Evolutionary conservation across 2,113 vertebrate species (phyloP).

Genomic region (Trematocara zebra): DNA sequence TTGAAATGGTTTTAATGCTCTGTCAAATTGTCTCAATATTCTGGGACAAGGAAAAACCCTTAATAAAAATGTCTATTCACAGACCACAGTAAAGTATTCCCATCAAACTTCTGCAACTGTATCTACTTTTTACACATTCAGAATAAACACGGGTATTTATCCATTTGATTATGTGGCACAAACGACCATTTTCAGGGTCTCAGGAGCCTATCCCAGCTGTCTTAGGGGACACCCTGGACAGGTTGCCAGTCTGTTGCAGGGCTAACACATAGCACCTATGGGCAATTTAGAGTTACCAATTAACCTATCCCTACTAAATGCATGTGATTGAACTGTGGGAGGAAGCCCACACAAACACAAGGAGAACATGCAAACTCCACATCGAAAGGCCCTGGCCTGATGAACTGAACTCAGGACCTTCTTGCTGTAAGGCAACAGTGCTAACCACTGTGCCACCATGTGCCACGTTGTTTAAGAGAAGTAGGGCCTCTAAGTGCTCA

Average conservation of each 20-base stretch:
- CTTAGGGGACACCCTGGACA: not conserved
- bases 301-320: not conserved
- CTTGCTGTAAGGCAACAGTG: not conserved
- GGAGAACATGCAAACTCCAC: not conserved
- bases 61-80: not conserved
- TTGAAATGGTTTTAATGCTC: not conserved
- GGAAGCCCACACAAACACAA: not conserved
- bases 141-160: not conserved
- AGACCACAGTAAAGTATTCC: not conserved
- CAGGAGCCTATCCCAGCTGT: not conserved
- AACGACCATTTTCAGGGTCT: not conserved
- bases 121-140: not conserved
- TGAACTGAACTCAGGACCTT: not conserved
- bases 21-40: not conserved
- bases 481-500: not conserved
- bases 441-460: not conserved
- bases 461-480: not conserved
- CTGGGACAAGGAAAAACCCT: not conserved
- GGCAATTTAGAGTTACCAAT: not conserved
- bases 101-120: not conserved
- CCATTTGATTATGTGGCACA: not conserved
- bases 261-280: not conserved
- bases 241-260: not conserved
- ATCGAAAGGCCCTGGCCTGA: accelerated
- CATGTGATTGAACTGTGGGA: not conserved